Percentiles rank a stretch among this genome's conserved stretches.
These are phyloP conservation scores for Cephus sareptanus DNA, from an alignment of 2,888 invertebrate species.

Conservation along the genomic window DNA sequence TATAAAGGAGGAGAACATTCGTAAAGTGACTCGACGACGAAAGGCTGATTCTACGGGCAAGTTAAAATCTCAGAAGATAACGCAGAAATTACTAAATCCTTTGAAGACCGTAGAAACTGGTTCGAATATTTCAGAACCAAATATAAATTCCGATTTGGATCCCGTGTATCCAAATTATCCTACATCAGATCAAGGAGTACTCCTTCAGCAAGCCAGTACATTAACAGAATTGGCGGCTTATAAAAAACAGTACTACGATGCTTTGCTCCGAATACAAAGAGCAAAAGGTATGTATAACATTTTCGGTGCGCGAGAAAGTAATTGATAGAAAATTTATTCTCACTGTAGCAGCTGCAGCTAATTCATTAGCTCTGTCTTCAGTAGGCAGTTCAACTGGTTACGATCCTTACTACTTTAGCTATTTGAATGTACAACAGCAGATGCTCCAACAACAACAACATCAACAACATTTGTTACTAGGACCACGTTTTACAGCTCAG, in stretches of 20 bases:
- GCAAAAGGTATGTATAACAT: slow-evolving; percentile 43
- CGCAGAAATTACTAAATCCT: slow-evolving; percentile 15
- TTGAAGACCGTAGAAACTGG: not conserved
- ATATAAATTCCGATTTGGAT: not conserved
- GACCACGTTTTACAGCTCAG: slow-evolving; percentile 27
- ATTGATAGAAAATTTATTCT: not conserved
- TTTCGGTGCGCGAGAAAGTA: not conserved
- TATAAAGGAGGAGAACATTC: not conserved
- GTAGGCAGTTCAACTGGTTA: slow-evolving; percentile 30
- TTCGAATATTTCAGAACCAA: not conserved
- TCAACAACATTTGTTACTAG: slow-evolving; percentile 30
- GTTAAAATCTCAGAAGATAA: slow-evolving; percentile 27
- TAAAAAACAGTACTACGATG: slow-evolving; percentile 50
- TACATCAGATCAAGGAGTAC: not conserved
- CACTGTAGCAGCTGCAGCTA: slow-evolving; percentile 47
- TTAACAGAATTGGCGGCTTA: slow-evolving; percentile 41
- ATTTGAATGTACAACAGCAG: slow-evolving; percentile 41
- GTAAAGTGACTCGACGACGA: slow-evolving; percentile 23
- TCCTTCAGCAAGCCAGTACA: slow-evolving; percentile 26
- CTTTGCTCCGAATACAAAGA: slow-evolving; percentile 46
- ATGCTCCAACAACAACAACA: slow-evolving; percentile 35
- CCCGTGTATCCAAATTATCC: not conserved
- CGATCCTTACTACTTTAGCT: slow-evolving; percentile 44
- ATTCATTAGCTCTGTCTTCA: slow-evolving; percentile 46
- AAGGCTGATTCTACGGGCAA: slow-evolving; percentile 23